Evolutionary conservation across 2,113 vertebrate genomes (phyloP).

Genomic region (Lycaon pictus): DNA sequence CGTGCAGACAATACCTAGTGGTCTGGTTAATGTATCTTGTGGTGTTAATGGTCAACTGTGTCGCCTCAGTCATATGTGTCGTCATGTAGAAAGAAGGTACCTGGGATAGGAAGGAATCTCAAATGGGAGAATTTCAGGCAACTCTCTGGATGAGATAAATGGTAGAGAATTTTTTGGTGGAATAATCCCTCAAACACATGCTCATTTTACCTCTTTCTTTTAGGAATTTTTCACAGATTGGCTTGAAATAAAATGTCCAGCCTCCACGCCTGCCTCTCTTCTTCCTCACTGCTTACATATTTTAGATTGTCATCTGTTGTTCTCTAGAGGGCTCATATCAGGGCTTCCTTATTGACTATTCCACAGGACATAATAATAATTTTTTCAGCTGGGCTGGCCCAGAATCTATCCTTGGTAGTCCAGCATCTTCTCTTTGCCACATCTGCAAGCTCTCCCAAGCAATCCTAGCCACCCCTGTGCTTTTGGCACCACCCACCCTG

Average conservation of each 20-base stretch:
- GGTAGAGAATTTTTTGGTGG: not conserved
- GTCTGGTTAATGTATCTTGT: not conserved
- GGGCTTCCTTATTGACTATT: not conserved
- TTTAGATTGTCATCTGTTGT: not conserved
- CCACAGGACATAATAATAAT: not conserved
- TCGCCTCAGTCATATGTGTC: not conserved
- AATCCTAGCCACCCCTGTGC: not conserved
- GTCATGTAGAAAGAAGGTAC: not conserved
- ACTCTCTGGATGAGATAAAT: not conserved
- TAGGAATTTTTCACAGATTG: not conserved
- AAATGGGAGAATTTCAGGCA: not conserved
- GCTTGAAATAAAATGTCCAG: not conserved
- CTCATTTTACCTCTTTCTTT: not conserved
- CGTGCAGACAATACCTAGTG: not conserved
- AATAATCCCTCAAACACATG: not conserved
- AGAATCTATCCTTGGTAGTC: not conserved
- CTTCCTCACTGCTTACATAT: not conserved
- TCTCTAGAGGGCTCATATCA: not conserved
- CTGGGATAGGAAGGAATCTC: not conserved
- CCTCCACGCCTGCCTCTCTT: not conserved
- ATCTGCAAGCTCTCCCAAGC: not conserved
- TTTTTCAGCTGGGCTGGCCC: not conserved
- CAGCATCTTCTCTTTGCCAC: not conserved
- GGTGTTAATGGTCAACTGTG: not conserved
- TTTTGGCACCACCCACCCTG: not conserved